phyloP scores from a whole-genome alignment of 2,797 vertebrate genomes.

The Danio albolineatus region DNA sequence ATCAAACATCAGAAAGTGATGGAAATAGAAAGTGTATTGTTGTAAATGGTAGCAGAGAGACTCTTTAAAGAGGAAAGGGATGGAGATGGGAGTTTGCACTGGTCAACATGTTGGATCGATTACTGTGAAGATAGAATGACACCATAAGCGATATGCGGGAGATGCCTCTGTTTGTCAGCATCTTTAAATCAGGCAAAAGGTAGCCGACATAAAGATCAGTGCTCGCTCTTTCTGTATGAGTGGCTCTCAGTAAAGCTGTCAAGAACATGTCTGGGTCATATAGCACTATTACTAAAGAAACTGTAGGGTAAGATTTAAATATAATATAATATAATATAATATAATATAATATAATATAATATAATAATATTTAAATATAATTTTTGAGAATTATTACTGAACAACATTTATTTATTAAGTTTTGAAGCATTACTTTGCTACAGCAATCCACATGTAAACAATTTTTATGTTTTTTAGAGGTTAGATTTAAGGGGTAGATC shows the following conservation, averaged over 20 bases:
- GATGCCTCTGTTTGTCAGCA: constrained; percentile 29
- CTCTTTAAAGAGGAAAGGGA: constrained; percentile 31
- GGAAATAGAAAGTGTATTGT: constrained; percentile 69
- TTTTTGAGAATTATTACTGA: no score
- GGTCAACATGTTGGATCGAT: constrained; percentile 17
- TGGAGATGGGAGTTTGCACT: constrained; percentile 33
- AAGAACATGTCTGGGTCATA: constrained; percentile 4
- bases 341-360: no score
- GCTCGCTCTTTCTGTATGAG: neutral
- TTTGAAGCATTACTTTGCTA: no score
- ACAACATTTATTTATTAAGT: no score
- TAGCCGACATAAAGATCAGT: constrained; percentile 19
- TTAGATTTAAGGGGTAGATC: no score
- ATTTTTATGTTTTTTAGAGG: no score
- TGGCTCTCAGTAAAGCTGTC: constrained; percentile 16
- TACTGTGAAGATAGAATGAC: constrained; percentile 62
- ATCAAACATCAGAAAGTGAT: constrained; percentile 63
- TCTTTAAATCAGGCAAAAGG: constrained; percentile 26
- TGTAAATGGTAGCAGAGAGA: constrained; percentile 45
- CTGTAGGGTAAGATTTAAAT: neutral
- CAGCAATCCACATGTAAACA: no score
- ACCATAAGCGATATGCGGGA: constrained; percentile 8
- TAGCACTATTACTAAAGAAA: neutral
- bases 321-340: no score
- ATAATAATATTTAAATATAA: no score